Evolutionary conservation across 2,888 invertebrate species (phyloP).

Genomic region (Athripsodes cinereus): DNA sequence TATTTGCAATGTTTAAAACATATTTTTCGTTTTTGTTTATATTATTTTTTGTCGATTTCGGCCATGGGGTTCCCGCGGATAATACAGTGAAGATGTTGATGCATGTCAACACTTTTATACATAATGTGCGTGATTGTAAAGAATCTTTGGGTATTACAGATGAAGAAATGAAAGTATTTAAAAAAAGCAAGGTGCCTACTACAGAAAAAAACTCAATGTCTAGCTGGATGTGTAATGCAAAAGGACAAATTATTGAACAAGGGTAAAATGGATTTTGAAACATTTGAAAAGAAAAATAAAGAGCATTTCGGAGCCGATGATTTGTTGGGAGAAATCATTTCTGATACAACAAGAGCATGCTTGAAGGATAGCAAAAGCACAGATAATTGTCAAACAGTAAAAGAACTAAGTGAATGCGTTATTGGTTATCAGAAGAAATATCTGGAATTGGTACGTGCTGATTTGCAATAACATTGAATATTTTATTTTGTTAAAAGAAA

Average conservation of each 20-base stretch:
- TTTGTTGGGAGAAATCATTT: slow-evolving; percentile 13
- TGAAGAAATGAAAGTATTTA: slow-evolving; percentile 45
- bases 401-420: neutral
- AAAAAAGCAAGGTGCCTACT: slow-evolving; percentile 44
- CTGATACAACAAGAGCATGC: slow-evolving; percentile 16
- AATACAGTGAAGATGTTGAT: too few relatives aligned
- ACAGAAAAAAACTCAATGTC: slow-evolving; percentile 44
- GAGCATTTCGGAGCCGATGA: slow-evolving; percentile 16
- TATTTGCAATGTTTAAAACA: too few relatives aligned
- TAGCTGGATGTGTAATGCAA: slow-evolving; percentile 48
- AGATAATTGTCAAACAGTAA: neutral
- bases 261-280: slow-evolving; percentile 36
- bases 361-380: slow-evolving; percentile 2
- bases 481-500: too few relatives aligned
- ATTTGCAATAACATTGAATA: neutral
- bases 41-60: too few relatives aligned
- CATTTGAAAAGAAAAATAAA: neutral
- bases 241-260: slow-evolving; percentile 46
- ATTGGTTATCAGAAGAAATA: neutral
- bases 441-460: neutral
- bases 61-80: too few relatives aligned
- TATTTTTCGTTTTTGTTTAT: too few relatives aligned
- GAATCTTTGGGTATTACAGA: slow-evolving; percentile 44
- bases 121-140: slow-evolving; percentile 34
- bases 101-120: too few relatives aligned